Percentiles rank a stretch among this genome's conserved stretches.
phyloP scores from a whole-genome alignment of 2,113 vertebrate genomes.

The Nothobranchius furzeri region DNA sequence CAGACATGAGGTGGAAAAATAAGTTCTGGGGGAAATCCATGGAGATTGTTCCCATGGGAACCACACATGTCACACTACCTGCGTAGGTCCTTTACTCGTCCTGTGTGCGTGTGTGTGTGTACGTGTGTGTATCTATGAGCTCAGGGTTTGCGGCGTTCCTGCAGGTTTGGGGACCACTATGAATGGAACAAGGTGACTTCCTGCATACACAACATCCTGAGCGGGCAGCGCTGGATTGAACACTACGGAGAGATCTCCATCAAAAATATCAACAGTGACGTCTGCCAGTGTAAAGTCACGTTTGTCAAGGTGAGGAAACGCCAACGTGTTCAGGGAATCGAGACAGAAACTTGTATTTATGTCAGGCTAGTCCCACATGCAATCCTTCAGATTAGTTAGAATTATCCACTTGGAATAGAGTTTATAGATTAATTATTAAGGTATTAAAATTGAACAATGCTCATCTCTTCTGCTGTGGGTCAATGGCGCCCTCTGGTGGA shows the following conservation, averaged over 20 bases:
- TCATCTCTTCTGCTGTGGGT: neutral
- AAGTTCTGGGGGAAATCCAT: conserved; percentile 99
- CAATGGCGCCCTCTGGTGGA: conserved; percentile 48
- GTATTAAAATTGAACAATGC: no score
- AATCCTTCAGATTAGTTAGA: neutral
- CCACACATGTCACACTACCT: conserved; percentile 90
- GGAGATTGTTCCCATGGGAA: conserved; percentile 97
- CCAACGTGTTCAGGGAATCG: no score
- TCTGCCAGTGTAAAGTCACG: conserved; percentile 91
- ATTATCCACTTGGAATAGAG: neutral
- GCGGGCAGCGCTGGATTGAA: conserved; percentile 96
- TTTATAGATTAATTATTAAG: neutral
- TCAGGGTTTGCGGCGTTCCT: neutral
- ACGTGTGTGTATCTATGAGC: neutral
- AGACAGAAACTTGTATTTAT: no score
- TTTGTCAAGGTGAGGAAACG: conserved; percentile 89
- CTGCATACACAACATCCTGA: conserved; percentile 97
- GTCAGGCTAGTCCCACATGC: neutral
- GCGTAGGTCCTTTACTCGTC: conserved; percentile 78
- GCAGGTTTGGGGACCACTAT: conserved; percentile 91
- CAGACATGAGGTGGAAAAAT: conserved; percentile 98
- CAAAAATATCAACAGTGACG: conserved; percentile 84
- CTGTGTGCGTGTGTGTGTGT: conserved; percentile 7
- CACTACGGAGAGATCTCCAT: conserved; percentile 96
- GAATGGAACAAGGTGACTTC: conserved; percentile 99